A percentile compares a stretch with the other conserved stretches of the same genome.
Evolutionary conservation across 2,797 vertebrate genomes (phyloP).

Genomic region (Heteromormyrus szaboi): DNA sequence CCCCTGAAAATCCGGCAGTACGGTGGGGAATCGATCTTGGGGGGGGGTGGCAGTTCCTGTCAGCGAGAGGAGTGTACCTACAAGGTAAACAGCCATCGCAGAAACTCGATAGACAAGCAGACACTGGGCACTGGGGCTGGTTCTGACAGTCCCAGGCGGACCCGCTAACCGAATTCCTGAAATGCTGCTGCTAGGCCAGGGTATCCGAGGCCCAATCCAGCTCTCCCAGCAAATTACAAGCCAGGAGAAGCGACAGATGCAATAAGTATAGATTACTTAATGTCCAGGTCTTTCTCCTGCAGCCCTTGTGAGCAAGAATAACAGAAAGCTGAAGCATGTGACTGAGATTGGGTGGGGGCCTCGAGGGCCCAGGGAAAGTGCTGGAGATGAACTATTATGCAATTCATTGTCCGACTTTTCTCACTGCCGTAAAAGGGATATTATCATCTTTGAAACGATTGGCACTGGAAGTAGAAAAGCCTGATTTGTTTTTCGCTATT

Average conservation of each 20-base stretch:
- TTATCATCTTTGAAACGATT: conserved; percentile 55
- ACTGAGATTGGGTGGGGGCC: conserved; percentile 50
- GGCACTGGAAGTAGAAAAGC: conserved; percentile 37
- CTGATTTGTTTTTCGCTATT: conserved; percentile 53
- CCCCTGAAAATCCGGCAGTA: conserved; percentile 49
- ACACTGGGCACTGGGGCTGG: conserved; percentile 36
- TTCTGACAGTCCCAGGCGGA: conserved; percentile 51
- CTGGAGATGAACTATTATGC: conserved; percentile 54
- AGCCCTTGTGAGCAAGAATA: background rate
- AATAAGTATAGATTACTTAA: conserved; percentile 71
- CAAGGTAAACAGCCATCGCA: conserved; percentile 59
- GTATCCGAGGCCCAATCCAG: conserved; percentile 68
- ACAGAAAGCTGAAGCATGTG: conserved; percentile 34
- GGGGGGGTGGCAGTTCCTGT: conserved; percentile 48
- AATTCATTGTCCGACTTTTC: conserved; percentile 39
- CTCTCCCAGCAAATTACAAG: conserved; percentile 71
- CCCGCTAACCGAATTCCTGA: conserved; percentile 61
- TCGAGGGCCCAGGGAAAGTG: conserved; percentile 50
- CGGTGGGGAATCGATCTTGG: conserved; percentile 49
- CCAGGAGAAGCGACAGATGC: conserved; percentile 51
- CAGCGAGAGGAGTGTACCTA: conserved; percentile 49
- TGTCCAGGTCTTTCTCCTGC: conserved; percentile 58
- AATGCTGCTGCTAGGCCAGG: conserved; percentile 56
- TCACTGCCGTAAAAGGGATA: conserved; percentile 32
- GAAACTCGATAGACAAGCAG: conserved; percentile 58